Evolutionary conservation across 2,888 invertebrate genomes (phyloP).

Genomic region (Tuta absoluta): DNA sequence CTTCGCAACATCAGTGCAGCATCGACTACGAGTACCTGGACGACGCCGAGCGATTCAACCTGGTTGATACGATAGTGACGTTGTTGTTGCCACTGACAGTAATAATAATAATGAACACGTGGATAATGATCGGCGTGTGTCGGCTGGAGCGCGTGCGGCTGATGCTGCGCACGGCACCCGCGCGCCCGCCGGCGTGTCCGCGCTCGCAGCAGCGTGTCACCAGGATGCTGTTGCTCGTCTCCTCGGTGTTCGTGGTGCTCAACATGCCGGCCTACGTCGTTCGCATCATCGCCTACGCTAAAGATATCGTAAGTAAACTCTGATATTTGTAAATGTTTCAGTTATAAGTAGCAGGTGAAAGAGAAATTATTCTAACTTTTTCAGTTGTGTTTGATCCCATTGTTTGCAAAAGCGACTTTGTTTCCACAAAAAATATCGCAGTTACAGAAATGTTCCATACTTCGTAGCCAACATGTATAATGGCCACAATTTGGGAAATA

Average conservation of each 20-base stretch:
- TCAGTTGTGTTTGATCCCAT: too few species aligned
- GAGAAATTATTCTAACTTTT: too few species aligned
- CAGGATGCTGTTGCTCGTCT: conserved; percentile 91
- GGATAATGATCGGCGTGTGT: conserved; percentile 86
- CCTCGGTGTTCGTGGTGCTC: conserved; percentile 88
- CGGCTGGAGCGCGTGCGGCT: conserved; percentile 75
- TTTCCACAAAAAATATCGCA: too few species aligned
- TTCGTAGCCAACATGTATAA: too few species aligned
- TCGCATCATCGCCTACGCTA: conserved; percentile 83
- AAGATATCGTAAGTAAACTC: conserved; percentile 70
- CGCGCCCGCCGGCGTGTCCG: conserved; percentile 53
- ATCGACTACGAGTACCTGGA: conserved; percentile 74
- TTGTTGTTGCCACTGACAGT: conserved; percentile 87
- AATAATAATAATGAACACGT: conserved; percentile 86
- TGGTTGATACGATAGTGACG: conserved; percentile 86
- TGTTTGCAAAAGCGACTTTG: too few species aligned
- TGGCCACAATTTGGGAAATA: too few species aligned
- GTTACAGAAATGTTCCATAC: too few species aligned
- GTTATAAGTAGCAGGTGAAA: too few species aligned
- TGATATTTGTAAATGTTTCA: conserved; percentile 37
- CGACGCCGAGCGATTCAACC: conserved; percentile 84
- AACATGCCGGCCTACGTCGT: conserved; percentile 89
- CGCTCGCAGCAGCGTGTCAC: conserved; percentile 86
- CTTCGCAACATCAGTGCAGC: conserved; percentile 68
- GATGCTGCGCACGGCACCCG: conserved; percentile 44